Percentiles rank a stretch among this genome's conserved stretches.
phyloP scores from a whole-genome alignment of 2,888 invertebrate species.

The Macrophya alboannulata region DNA sequence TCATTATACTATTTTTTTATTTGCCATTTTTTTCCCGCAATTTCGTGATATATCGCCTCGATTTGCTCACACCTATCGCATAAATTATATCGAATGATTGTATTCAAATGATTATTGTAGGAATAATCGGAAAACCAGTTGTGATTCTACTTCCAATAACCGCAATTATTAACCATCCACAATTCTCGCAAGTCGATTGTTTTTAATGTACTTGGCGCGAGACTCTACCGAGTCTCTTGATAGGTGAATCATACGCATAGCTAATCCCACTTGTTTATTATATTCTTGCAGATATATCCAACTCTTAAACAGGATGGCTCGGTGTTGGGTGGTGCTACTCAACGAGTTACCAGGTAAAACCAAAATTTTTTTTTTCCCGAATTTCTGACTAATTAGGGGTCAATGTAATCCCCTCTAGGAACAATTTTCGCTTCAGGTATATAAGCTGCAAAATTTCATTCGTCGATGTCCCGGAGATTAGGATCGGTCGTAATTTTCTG shows the following conservation, averaged over 20 bases:
- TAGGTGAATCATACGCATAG: neutral
- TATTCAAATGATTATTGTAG: neutral
- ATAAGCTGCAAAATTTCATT: neutral
- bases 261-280: neutral
- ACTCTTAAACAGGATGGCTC: slow-evolving; percentile 77
- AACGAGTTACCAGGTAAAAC: slow-evolving; percentile 76
- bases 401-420: too few species aligned
- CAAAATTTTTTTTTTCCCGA: neutral
- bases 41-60: neutral
- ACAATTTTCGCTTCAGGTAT: neutral
- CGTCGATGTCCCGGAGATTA: neutral
- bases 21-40: neutral
- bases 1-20: neutral
- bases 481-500: neutral
- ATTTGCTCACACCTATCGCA: neutral
- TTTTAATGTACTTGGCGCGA: too few species aligned
- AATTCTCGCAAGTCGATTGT: neutral
- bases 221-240: too few species aligned
- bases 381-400: neutral
- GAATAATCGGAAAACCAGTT: neutral
- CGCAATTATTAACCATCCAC: neutral
- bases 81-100: neutral
- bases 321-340: slow-evolving; percentile 76
- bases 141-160: neutral
- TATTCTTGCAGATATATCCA: slow-evolving; percentile 74